phyloP scores from a whole-genome alignment of 2,113 vertebrate species.

The Terrapene triunguis region DNA sequence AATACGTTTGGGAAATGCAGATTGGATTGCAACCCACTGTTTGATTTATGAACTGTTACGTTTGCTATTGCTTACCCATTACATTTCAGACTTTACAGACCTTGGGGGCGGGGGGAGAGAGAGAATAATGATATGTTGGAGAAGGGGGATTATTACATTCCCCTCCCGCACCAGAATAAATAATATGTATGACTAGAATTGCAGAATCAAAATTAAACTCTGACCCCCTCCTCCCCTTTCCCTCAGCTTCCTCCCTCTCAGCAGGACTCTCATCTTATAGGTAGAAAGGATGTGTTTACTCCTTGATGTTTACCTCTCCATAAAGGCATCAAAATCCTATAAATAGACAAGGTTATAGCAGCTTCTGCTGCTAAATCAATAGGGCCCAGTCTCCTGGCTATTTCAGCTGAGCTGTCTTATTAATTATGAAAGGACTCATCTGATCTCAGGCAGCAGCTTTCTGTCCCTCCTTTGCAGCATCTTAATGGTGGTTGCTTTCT shows the following conservation, averaged over 20 bases:
- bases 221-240: background rate
- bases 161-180: background rate
- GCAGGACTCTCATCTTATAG: background rate
- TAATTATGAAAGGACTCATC: conserved; percentile 83
- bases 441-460: conserved; percentile 46
- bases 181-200: background rate
- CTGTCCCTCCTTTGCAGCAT: conserved; percentile 43
- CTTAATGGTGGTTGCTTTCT: conserved; percentile 71
- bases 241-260: background rate
- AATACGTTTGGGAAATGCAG: conserved; percentile 77
- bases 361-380: conserved; percentile 78
- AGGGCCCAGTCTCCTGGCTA: conserved; percentile 64
- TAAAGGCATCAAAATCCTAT: conserved; percentile 70
- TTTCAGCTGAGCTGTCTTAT: conserved; percentile 78
- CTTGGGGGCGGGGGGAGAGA: background rate
- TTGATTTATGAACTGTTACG: conserved; percentile 80
- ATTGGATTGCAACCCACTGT: conserved; percentile 71
- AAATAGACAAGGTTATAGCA: conserved; percentile 77
- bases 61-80: conserved; percentile 79
- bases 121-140: background rate
- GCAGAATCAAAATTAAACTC: background rate
- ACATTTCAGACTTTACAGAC: conserved; percentile 58
- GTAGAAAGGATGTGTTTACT: conserved; percentile 39
- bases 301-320: conserved; percentile 62
- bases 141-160: background rate